Base-by-base conservation (phyloP, 2,113 vertebrate genomes). In the Tyto alba region DNA sequence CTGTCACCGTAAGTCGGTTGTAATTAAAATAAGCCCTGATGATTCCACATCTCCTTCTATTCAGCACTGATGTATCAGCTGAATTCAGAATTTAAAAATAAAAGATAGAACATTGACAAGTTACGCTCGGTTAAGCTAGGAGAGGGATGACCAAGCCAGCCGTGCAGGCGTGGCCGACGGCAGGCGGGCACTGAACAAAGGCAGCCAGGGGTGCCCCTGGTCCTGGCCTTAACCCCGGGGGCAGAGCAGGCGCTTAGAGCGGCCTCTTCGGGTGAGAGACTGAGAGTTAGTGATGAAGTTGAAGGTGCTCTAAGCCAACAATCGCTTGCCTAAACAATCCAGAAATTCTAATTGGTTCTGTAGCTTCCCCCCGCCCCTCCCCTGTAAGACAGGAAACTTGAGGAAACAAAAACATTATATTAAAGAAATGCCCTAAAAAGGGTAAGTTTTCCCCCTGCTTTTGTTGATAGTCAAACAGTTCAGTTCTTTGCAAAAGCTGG, bases 221-320 rank as follows among this genome's bases (percentile, higher is more conserved):
- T 3, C 27, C 3, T 2, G 11, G 27, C 9, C 0, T 7, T 22
- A 57, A 23, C n/a, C 23, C 66, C 26, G 5, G 68, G 12, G 30
- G 69, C 69, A 21, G 21, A 40, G 60, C 57, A 60, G 45, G 25
- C 14, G 32, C 26, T 77, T 9, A 63, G n/a, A 63, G 80, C 73
- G 21, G 67, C 19, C 41, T 62, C 45, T 45, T 59, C 2, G 0
- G 38, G 29, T 63, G 21, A 66, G n/a, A 71, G 56, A 32, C 45
- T 20, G 29, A 26, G 43, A 15, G 16, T 57, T 74, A 32, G n/a
- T 10, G 4, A 43, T 16, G 27, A 63, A 66, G 26, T 0, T 50
- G 38, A 79, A 75, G 81, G 64, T 40, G 18, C 25, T 73, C 34
- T n/a, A 57, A 56, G 81, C 48, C 73, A 88, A 74, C 75, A 85